A percentile compares a stretch with the other conserved stretches of the same genome.
These are phyloP conservation scores for Eptesicus fuscus DNA, from an alignment of 2,113 vertebrate genomes.

Conservation along the genomic window DNA sequence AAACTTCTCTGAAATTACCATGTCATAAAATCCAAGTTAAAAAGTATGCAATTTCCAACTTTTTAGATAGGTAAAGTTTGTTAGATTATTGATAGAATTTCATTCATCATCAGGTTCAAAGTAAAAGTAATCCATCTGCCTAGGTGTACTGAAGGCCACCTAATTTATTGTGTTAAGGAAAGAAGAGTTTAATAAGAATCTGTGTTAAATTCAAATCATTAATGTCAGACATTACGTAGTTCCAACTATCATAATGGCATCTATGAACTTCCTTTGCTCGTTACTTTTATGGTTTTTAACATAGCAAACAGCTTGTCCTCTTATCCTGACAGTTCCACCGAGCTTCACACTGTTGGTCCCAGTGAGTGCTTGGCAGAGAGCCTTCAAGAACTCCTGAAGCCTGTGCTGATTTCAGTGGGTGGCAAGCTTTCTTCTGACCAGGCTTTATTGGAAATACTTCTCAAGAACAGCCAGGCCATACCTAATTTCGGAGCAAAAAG, in stretches of 20 bases:
- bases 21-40: not conserved
- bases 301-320: not conserved
- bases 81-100: not conserved
- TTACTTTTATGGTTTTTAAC: constrained; percentile 48
- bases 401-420: not conserved
- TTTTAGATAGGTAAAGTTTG: not conserved
- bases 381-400: not conserved
- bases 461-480: not conserved
- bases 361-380: not conserved
- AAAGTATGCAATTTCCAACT: not conserved
- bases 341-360: not conserved
- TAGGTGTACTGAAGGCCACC: not conserved
- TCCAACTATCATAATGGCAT: not conserved
- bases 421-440: not conserved
- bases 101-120: not conserved
- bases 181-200: constrained; percentile 2
- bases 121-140: not conserved
- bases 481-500: not conserved
- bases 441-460: not conserved
- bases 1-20: not conserved
- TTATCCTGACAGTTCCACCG: not conserved
- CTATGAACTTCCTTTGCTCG: constrained; percentile 3
- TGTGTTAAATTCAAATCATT: not conserved
- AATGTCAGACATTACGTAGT: not conserved
- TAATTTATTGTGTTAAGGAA: not conserved